Base-by-base conservation (phyloP, 2,113 vertebrate genomes). In the Serinus canaria region DNA sequence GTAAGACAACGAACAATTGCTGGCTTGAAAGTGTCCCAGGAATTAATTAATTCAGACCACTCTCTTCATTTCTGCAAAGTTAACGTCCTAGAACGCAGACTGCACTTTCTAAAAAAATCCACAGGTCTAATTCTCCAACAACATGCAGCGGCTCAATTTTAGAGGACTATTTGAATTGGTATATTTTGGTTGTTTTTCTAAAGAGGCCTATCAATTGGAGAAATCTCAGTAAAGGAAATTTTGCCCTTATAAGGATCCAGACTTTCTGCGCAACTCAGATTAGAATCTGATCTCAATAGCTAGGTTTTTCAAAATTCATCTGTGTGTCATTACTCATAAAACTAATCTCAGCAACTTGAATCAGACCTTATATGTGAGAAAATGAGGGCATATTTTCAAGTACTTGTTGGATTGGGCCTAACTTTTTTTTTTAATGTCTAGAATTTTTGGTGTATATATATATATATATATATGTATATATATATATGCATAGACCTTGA, bases 221-320 rank as follows among this genome's bases (percentile, higher is more conserved):
- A 83, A 94, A 90, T 83, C 85, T 92, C 59, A 73, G 69, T 89
- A 82, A 75, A 78, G 21, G 12, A 22, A 92, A 83, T 87, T 96
- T 89, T 96, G 30, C 9, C 86, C 69, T 92, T 92, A 92, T 84
- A 93, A 87, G 94, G 43, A 89, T 62, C 33, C 68, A 70, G 60
- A 75, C 60, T 52, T 94, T 93, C 64, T 93, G 56, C 73, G 50
- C 44, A 81, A 90, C 39, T 89, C 60, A 89, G 76, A 92, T 95
- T 91, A 87, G 77, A 86, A 81, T 87, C 73, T 92, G 89, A 93
- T 83, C 60, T 92, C 28, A 66, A 80, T 47, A 70, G 72, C 72
- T 80, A 72, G n/a, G 47, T 93, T 96, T 90, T 93, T 91, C 67
- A 84, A 94, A 95, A 90, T 74, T 85, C 78, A 90, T 77, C 47